Base-by-base conservation (phyloP, 2,888 invertebrate species). In the Unio delphinus region DNA sequence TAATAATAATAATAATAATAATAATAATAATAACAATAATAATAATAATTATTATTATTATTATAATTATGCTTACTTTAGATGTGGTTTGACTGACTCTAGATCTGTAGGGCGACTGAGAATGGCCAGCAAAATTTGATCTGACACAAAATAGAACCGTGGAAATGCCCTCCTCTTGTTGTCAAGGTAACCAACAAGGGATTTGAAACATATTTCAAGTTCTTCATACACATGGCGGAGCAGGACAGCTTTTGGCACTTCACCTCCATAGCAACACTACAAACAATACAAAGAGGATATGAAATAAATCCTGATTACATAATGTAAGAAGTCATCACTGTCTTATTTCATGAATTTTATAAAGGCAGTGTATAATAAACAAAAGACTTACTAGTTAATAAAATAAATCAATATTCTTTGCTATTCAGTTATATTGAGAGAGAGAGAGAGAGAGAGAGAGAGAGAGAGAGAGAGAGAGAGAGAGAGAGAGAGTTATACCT, bases 261-360 rank as follows among this genome's bases (percentile, higher is more conserved):
- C 90, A 30, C 89, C 89, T 23, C 89, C 89, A 78, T 88, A 88
- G 71, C 89, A 90, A 72, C 89, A 89, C 88, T 90, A 79, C 5
- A 76, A 75, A 56, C 56, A 63, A n/a, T 62, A 56, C 45, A 45
- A 45, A 45, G 45, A 45, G 1, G 2, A 45, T 11, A 1, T 11
- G 11, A 45, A 45, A 45, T 11, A 45, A 45, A 45, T 45, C 11
- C 45, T 11, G 45, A 45, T 11, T 11, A 8, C 45, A 45, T 45
- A 45, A 45, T 11, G 11, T 11, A 45, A 45, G 11, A 45, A 45
- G 45, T 45, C 11, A 11, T 2, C 11, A 45, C 11, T 8, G 11
- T 45, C 30, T 34, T 34, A 34, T 34, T 34, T 34, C 34, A 5
- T 6, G 34, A 34, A 34, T 7, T 34, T 34, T 34, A 34, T 34